A percentile compares a stretch with the other conserved stretches of the same genome.
These are phyloP conservation scores for Haliclona indistincta DNA, from an alignment of 37 sponge, comb jelly and placozoan genomes.

Conservation along the genomic window DNA sequence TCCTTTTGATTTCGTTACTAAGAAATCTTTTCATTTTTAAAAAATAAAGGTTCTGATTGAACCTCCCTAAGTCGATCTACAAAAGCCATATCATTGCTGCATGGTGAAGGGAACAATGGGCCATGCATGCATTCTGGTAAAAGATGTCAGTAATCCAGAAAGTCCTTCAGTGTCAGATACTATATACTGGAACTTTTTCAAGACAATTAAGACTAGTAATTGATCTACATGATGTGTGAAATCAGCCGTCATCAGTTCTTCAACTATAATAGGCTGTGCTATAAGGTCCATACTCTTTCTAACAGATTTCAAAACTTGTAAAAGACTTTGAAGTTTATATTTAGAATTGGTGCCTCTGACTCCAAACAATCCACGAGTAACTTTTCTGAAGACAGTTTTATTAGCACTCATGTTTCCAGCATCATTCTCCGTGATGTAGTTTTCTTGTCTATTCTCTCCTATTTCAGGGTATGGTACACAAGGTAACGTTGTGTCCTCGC, in stretches of 20 bases:
- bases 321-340: not conserved
- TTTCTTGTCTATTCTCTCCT: constrained; percentile 1
- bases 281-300: not conserved
- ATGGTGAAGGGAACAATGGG: not conserved
- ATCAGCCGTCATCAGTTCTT: not conserved
- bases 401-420: not conserved
- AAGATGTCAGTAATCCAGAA: not conserved
- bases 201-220: not conserved
- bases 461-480: not conserved
- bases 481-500: constrained; percentile 62
- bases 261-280: too few relatives aligned
- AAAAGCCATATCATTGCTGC: not conserved
- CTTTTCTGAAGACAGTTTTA: not conserved
- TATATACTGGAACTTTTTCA: not conserved
- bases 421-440: not conserved
- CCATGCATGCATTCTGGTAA: not conserved
- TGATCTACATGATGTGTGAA: not conserved
- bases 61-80: not conserved
- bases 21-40: too few relatives aligned
- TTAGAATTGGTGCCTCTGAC: not conserved
- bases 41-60: too few relatives aligned
- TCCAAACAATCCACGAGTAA: not conserved
- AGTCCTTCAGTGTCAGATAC: not conserved
- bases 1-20: too few relatives aligned
- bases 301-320: not conserved